Percentiles rank a stretch among this genome's conserved stretches.
These are phyloP conservation scores for Lethocerus indicus DNA, from an alignment of 1,140 invertebrate species.

Conservation along the genomic window DNA sequence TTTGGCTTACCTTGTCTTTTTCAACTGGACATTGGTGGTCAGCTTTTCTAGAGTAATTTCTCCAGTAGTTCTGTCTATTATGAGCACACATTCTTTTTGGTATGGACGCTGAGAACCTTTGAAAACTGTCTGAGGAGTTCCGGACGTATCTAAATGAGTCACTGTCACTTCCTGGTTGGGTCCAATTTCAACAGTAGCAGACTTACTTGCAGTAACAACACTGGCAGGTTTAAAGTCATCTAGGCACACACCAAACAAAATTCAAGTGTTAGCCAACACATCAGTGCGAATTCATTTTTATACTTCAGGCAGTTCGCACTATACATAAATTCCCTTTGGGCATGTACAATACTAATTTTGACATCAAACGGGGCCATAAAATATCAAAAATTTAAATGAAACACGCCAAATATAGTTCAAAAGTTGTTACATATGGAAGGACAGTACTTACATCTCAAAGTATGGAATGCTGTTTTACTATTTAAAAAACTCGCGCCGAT, in stretches of 20 bases:
- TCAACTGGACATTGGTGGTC: constrained; percentile 78
- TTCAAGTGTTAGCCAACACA: neutral
- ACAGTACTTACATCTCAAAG: constrained; percentile 61
- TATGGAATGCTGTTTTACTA: constrained; percentile 61
- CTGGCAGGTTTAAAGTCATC: constrained; percentile 97
- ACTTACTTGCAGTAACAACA: constrained; percentile 69
- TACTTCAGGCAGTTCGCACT: neutral
- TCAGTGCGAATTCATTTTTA: neutral
- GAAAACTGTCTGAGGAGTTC: constrained; percentile 77
- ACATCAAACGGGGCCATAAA: constrained; percentile 8
- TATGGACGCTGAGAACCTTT: constrained; percentile 83
- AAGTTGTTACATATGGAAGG: constrained; percentile 15
- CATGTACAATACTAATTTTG: neutral
- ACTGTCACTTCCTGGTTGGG: constrained; percentile 78
- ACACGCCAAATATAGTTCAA: neutral
- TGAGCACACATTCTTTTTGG: constrained; percentile 85
- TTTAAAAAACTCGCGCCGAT: constrained; percentile 63
- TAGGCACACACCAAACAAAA: constrained; percentile 24
- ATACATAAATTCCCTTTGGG: neutral
- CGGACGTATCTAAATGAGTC: constrained; percentile 72
- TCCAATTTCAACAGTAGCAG: constrained; percentile 74
- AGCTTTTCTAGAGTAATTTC: constrained; percentile 86
- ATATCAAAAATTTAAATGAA: constrained; percentile 10
- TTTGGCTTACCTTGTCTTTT: constrained; percentile 75
- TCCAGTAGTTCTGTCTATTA: constrained; percentile 79